Percentiles rank a stretch among this genome's conserved stretches.
These are phyloP conservation scores for Phyllopteryx taeniolatus DNA, from an alignment of 2,113 vertebrate genomes.

Conservation along the genomic window DNA sequence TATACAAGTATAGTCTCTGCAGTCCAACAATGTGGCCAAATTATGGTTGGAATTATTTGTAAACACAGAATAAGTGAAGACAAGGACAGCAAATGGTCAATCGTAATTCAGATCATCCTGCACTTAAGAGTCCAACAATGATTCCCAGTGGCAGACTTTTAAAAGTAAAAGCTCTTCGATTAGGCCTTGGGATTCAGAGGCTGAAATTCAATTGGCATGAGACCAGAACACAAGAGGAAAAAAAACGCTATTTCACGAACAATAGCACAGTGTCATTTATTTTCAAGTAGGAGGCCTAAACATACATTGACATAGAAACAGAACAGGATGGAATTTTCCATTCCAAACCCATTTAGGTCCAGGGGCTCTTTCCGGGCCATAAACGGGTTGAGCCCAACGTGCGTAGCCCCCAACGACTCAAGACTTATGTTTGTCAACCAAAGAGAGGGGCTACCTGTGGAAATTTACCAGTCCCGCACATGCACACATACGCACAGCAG, in stretches of 20 bases:
- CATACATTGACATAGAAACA: constrained; percentile 36
- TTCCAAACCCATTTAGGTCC: constrained; percentile 57
- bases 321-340: constrained; percentile 75
- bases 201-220: constrained; percentile 12
- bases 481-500: constrained; percentile 37
- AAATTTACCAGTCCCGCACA: constrained; percentile 75
- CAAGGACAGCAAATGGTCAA: constrained; percentile 23
- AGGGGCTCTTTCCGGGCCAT: constrained; percentile 65
- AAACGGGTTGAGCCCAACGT: constrained; percentile 58
- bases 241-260: constrained; percentile 4
- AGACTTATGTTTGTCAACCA: constrained; percentile 67
- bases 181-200: constrained; percentile 10
- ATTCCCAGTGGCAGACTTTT: constrained; percentile 6
- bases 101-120: constrained; percentile 22
- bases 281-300: constrained; percentile 28
- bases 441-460: constrained; percentile 69
- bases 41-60: neutral
- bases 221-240: constrained; percentile 23
- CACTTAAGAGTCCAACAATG: neutral
- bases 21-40: neutral
- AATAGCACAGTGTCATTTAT: constrained; percentile 22
- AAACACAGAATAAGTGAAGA: constrained; percentile 1
- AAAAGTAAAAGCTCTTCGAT: constrained; percentile 17
- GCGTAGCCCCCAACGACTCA: constrained; percentile 57
- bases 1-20: neutral